phyloP scores from a whole-genome alignment of 2,888 invertebrate genomes.

The Drosophila testacea region DNA sequence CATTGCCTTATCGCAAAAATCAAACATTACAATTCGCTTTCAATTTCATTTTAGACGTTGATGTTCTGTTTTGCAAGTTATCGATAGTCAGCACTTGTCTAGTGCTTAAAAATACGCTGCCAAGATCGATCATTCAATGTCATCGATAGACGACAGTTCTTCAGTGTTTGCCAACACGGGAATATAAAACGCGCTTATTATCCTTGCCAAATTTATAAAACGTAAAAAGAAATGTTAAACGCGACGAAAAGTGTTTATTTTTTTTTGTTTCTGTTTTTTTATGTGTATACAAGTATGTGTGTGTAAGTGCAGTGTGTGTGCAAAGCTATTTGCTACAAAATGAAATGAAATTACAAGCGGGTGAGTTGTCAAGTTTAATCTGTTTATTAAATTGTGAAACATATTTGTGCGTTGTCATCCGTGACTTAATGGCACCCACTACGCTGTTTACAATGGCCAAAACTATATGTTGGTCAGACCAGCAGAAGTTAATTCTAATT shows the following conservation, averaged over 20 bases:
- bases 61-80: not conserved
- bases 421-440: slow-evolving; percentile 14
- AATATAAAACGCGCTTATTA: too few relatives aligned
- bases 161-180: too few relatives aligned
- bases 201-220: not conserved
- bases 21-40: not conserved
- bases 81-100: not conserved
- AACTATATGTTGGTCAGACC: slow-evolving; percentile 10
- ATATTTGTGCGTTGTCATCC: slow-evolving; percentile 33
- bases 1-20: not conserved
- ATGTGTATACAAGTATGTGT: not conserved
- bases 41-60: not conserved
- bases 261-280: not conserved
- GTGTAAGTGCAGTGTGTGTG: not conserved
- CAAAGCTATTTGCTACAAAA: not conserved
- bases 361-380: slow-evolving; percentile 12
- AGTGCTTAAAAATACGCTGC: not conserved
- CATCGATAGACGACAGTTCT: too few relatives aligned
- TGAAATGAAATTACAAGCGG: slow-evolving; percentile 14
- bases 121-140: too few relatives aligned
- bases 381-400: slow-evolving; percentile 37
- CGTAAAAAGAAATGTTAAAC: not conserved
- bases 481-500: slow-evolving; percentile 27
- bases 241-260: too few relatives aligned
- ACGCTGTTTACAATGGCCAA: slow-evolving; percentile 27